Conservation (phyloP, 2,888 invertebrate species). For the Xanthorhoe designata region DNA sequence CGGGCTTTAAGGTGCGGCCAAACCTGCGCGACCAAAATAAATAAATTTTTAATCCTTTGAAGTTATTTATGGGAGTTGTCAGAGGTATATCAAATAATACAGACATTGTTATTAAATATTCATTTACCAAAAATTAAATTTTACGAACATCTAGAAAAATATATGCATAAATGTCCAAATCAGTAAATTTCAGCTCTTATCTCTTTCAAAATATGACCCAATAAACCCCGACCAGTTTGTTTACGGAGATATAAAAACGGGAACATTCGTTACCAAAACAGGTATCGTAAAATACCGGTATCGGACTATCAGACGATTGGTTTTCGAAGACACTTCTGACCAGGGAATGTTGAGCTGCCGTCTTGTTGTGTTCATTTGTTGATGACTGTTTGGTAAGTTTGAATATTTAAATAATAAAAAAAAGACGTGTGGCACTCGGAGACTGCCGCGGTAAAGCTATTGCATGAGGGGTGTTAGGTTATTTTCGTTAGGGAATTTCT, state of each 20-base stretch:
- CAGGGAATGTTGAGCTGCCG: conserved; percentile 27
- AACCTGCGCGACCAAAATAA: no score
- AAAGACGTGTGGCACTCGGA: no score
- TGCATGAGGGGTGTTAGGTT: no score
- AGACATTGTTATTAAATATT: no score
- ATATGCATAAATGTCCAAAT: neutral
- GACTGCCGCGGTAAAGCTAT: no score
- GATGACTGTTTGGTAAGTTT: neutral
- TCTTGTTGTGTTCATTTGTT: conserved; percentile 8
- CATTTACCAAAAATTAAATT: no score
- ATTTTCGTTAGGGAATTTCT: no score
- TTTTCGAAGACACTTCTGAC: conserved; percentile 26
- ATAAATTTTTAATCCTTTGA: no score
- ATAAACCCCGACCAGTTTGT: conserved; percentile 25
- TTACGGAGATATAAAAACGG: conserved; percentile 28
- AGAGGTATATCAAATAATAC: no score
- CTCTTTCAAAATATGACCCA: conserved; percentile 9
- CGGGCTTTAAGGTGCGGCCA: no score
- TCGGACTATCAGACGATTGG: conserved; percentile 32
- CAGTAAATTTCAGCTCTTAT: neutral
- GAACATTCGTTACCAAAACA: conserved; percentile 28
- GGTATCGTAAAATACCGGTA: conserved; percentile 30
- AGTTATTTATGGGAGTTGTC: no score
- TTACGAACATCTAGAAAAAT: no score
- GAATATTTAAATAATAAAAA: neutral